Base-by-base conservation (phyloP, 2,113 vertebrate genomes). In the Pseudonaja textilis region DNA sequence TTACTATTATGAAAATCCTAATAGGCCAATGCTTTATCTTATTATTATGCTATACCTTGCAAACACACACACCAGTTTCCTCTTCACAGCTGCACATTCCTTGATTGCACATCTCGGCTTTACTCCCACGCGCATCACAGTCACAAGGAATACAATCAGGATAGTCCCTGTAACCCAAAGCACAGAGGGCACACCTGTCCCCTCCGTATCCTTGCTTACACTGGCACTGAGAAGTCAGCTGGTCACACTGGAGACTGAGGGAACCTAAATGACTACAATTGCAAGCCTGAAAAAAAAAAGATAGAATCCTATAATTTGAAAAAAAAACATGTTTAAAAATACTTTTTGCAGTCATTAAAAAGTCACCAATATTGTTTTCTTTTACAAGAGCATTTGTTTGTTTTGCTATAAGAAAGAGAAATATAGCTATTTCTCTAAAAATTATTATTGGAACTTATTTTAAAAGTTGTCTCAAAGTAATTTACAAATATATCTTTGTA, bases 141-240 rank as follows among this genome's bases (percentile, higher is more conserved):
- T 98, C 97, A 91, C 99, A 99, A 11, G 98, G 95, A 11, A 97
- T 95, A 87, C 99, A 99, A 87, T 97, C 95, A 0, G 99, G 99
- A 95, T 98, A 99, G 95, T 97, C 97, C 91, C 98, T 96, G 97
- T 98, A 97, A 59, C 99, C 99, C 29, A 98, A 85, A 0, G 97
- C 97, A 93, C 99, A 99, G 12, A 57, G 97, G 45, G 97, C 96
- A 64, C 99, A 99, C 90, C 89, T 96, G 56, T 2, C 94, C 4
- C 98, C 98, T 22, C 97, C 96, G 94, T 99, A 99, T 1, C 97
- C 97, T 0, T 22, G 88, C 89, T 93, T 97, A 95, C 99, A 99
- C 0, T 0, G 96, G 94, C 99, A 99, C 1, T 96, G 98, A 8
- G 98, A 99, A 0, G 95, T 98, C 89, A 96, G 23, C 11, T 95